Evolutionary conservation across 2,888 invertebrate species (phyloP).

Genomic region (Heliothis peltigera): DNA sequence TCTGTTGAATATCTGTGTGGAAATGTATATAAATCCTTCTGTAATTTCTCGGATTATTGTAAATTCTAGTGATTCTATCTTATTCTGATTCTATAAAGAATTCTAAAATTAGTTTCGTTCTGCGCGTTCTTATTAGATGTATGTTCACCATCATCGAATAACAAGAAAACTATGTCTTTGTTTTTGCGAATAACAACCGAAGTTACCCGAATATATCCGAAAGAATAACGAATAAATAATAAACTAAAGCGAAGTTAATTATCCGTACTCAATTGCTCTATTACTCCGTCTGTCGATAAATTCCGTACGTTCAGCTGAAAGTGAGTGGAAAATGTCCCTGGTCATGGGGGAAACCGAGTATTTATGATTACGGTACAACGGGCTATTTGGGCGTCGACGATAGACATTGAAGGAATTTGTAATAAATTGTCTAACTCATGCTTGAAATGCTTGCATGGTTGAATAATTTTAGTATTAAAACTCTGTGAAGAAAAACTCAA

Average conservation of each 20-base stretch:
- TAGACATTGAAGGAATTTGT: conserved; percentile 30
- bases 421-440: conserved; percentile 5
- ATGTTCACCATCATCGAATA: too few relatives aligned
- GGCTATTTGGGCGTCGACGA: conserved; percentile 46
- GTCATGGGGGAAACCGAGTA: conserved; percentile 58
- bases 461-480: too few relatives aligned
- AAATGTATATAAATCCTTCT: too few relatives aligned
- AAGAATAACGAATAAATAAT: conserved; percentile 41
- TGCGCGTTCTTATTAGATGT: too few relatives aligned
- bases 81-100: too few relatives aligned
- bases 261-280: conserved; percentile 40
- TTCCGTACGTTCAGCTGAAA: conserved; percentile 49
- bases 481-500: too few relatives aligned
- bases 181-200: conserved; percentile 21
- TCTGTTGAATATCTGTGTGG: too few relatives aligned
- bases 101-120: too few relatives aligned
- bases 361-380: conserved; percentile 59
- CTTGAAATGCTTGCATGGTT: too few relatives aligned
- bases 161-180: conserved; percentile 11
- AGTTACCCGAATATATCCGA: conserved; percentile 2
- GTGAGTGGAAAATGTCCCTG: conserved; percentile 42
- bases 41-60: too few relatives aligned
- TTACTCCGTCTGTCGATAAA: conserved; percentile 53
- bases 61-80: too few relatives aligned
- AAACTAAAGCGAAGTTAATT: conserved; percentile 55